Percentiles rank a stretch among this genome's conserved stretches.
Evolutionary conservation across 1,140 invertebrate genomes (phyloP).

Genomic region (Drosophila willistoni): DNA sequence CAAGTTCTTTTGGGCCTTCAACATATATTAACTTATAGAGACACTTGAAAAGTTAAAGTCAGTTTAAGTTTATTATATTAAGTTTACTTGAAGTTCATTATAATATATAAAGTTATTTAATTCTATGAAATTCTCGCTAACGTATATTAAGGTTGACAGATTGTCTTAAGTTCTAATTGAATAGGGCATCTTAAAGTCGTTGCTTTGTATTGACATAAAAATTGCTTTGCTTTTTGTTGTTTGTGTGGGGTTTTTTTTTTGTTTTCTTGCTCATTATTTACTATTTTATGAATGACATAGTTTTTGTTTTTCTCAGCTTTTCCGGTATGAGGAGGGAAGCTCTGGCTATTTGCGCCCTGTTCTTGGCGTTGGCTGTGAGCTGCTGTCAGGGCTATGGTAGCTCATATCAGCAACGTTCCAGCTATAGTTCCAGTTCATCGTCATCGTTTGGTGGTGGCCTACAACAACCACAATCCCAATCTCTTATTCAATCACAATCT

Average conservation of each 20-base stretch:
- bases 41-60: too few species aligned
- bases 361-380: conserved; percentile 48
- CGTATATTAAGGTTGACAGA: too few species aligned
- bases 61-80: too few species aligned
- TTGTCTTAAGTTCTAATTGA: neutral
- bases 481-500: conserved; percentile 20
- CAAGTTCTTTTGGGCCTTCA: too few species aligned
- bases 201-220: neutral
- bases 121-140: too few species aligned
- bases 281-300: conserved; percentile 58
- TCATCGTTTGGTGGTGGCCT: conserved; percentile 45
- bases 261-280: conserved; percentile 23
- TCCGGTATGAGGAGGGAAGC: conserved; percentile 45
- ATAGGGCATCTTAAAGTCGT: neutral
- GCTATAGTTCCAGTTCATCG: conserved; percentile 48
- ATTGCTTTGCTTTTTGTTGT: conserved; percentile 7
- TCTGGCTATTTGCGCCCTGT: conserved; percentile 50
- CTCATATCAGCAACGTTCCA: conserved; percentile 38
- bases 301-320: conserved; percentile 38
- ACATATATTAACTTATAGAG: too few species aligned
- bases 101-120: too few species aligned
- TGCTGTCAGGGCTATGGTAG: conserved; percentile 46
- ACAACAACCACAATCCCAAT: conserved; percentile 20
- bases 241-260: conserved; percentile 12
- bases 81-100: too few species aligned